phyloP scores from a whole-genome alignment of 2,113 vertebrate species.

The Cyrtonyx montezumae region DNA sequence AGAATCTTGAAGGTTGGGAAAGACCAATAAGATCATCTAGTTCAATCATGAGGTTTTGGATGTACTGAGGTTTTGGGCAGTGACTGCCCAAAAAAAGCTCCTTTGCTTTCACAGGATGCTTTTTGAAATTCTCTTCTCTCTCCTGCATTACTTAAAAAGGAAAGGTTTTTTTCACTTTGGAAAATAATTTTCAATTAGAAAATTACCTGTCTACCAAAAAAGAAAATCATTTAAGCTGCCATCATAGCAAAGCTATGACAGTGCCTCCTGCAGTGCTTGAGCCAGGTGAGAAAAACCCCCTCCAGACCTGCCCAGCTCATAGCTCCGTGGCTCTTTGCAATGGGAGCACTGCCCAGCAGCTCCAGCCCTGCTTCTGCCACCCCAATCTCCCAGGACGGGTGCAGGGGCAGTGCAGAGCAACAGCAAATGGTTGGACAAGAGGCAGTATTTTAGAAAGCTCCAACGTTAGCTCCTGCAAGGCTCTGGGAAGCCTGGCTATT shows the following conservation, averaged over 20 bases:
- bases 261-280: background rate
- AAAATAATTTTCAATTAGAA: background rate
- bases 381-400: accelerated
- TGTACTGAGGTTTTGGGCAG: background rate
- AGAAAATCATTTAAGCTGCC: background rate
- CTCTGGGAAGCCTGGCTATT: background rate
- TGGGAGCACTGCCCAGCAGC: background rate
- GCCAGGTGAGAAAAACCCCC: background rate
- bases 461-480: background rate
- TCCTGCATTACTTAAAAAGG: background rate
- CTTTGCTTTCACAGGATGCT: background rate
- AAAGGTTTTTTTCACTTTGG: background rate
- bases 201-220: background rate
- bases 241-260: background rate
- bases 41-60: too few species aligned
- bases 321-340: background rate
- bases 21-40: too few species aligned
- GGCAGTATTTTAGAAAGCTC: background rate
- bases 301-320: background rate
- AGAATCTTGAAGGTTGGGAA: too few species aligned
- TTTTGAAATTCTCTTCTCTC: background rate
- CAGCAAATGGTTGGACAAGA: background rate
- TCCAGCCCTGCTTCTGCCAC: background rate
- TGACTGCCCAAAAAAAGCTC: background rate
- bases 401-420: background rate